Evolutionary conservation across 2,888 invertebrate species (phyloP), one percentile per base, ranked within the genome.

Genomic region (Pheosia tremula): DNA sequence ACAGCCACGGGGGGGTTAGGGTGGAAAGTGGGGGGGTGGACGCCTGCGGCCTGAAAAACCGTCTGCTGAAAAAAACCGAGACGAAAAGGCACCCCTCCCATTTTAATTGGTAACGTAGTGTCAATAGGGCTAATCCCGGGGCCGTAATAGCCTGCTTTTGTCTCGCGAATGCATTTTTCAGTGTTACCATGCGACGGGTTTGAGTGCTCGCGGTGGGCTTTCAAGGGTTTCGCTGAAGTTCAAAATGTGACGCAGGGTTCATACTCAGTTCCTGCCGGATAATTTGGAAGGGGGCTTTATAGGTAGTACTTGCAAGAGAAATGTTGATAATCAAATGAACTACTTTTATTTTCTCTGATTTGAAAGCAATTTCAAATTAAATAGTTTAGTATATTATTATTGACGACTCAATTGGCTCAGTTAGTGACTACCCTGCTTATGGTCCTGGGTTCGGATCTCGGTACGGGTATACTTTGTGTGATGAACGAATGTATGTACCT

Each of bases 21-120:
- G 81, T 69, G 78, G 77, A 66, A 71, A 71, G 75, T 80, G 76
- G 80, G 74, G 80, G 76, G 84, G 79, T 81, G 74, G 83, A 64
- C 90, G 87, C 91, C 89, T 89, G 92, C 91, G 92, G 93, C 91
- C 93, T 93, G 93, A 93, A 93, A 91, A 93, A 90, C 88, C 90
- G 93, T 91, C 93, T 92, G 92, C 88, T 93, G 93, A 93, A 93
- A 93, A 93, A 86, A 93, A 89, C 90, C 88, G 91, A 92, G 92
- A 93, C 93, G 93, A 92, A 93, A 93, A 90, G 90, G 90, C 91
- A 90, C 91, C 92, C 93, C 91, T 87, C 91, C 93, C 90, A 88
- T 93, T 93, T 93, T 93, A 93, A 93, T 93, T 93, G 93, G 93
- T 91, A 92, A 93, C 91, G 92, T 89, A 91, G 91, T 93, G 93